Evolutionary conservation across 2,113 vertebrate genomes (phyloP).

Genomic region (Thamnaconus septentrionalis): DNA sequence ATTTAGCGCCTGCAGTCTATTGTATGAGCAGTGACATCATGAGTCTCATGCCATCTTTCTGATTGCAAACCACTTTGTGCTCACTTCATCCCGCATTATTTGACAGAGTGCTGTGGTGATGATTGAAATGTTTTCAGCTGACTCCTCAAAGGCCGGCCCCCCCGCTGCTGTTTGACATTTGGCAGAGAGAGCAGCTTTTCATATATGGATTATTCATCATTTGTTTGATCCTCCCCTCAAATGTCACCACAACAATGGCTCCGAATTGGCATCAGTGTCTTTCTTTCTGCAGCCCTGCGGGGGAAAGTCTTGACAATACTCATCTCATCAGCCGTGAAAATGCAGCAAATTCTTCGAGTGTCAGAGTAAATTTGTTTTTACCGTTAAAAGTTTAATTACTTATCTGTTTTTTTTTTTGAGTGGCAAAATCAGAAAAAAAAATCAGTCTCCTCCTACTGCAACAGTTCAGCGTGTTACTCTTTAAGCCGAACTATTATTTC

Average conservation of each 20-base stretch:
- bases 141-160: constrained; percentile 47
- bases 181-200: constrained; percentile 63
- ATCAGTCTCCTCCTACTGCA: background rate
- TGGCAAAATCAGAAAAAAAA: constrained; percentile 3
- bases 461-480: background rate
- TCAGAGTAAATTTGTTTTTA: constrained; percentile 23
- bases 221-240: constrained; percentile 62
- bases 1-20: too few relatives aligned
- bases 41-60: background rate
- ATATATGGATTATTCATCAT: constrained; percentile 66
- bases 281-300: constrained; percentile 45
- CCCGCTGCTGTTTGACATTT: constrained; percentile 69
- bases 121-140: constrained; percentile 43
- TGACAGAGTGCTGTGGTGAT: constrained; percentile 22
- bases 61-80: constrained; percentile 2
- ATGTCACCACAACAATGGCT: constrained; percentile 66
- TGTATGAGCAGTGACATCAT: background rate
- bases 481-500: background rate
- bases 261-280: constrained; percentile 41
- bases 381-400: constrained; percentile 16
- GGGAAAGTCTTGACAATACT: constrained; percentile 50
- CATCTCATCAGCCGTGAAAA: constrained; percentile 40
- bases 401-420: background rate
- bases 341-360: background rate
- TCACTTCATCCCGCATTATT: constrained; percentile 7